Evolutionary conservation across 1,140 invertebrate species (phyloP).

Genomic region (Halesus radiatus): DNA sequence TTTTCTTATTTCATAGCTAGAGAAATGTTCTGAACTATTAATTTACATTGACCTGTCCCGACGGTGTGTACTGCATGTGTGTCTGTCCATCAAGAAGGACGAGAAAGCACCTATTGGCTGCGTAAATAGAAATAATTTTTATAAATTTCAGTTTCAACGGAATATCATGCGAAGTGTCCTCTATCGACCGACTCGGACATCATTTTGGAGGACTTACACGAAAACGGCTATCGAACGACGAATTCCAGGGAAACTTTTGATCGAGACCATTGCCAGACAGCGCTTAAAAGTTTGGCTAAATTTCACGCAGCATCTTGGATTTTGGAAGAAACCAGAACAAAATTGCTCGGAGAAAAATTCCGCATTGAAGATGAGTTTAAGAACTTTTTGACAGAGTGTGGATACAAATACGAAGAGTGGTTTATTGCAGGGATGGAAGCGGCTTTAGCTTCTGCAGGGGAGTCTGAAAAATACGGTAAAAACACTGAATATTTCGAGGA

Average conservation of each 20-base stretch:
- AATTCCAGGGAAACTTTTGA: slow-evolving; percentile 37
- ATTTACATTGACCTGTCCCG: no score
- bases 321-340: slow-evolving; percentile 40
- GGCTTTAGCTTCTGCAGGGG: slow-evolving; percentile 16
- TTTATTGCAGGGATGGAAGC: slow-evolving; percentile 34
- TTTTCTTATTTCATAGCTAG: not conserved
- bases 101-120: no score
- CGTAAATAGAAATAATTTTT: no score
- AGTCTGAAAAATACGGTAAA: slow-evolving; percentile 19
- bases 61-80: no score
- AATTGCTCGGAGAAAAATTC: not conserved
- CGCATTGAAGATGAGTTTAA: slow-evolving; percentile 42
- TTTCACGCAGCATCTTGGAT: slow-evolving; percentile 47
- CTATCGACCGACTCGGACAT: slow-evolving; percentile 15
- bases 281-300: slow-evolving; percentile 32
- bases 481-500: not conserved
- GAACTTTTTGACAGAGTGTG: slow-evolving; percentile 26
- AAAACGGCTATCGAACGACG: slow-evolving; percentile 29
- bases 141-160: slow-evolving; percentile 28
- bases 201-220: slow-evolving; percentile 40
- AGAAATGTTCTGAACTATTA: no score
- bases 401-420: slow-evolving; percentile 40
- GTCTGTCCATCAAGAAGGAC: no score
- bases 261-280: slow-evolving; percentile 32
- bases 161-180: slow-evolving; percentile 22